These are phyloP conservation scores for Plumapathes pennacea DNA, from an alignment of 92 coral and sea anemone genomes.

Conservation along the genomic window DNA sequence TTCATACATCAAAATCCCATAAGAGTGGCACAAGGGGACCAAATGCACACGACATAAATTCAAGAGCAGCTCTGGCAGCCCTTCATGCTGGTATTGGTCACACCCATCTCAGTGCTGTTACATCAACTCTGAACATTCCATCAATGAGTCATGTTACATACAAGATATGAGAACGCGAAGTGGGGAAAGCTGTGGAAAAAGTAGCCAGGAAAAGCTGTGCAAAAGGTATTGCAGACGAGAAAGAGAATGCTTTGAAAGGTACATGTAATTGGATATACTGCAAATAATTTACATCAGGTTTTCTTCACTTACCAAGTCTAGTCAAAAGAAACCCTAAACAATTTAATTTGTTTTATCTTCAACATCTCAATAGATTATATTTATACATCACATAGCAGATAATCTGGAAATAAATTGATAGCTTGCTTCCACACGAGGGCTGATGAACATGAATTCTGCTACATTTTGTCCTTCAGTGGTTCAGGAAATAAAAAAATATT, in stretches of 20 bases:
- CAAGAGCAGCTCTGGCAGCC: slow-evolving; percentile 16
- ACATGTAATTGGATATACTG: not conserved
- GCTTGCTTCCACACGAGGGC: no score
- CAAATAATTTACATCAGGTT: no score
- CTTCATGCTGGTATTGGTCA: slow-evolving; percentile 38
- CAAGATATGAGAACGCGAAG: slow-evolving; percentile 22
- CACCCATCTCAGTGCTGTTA: slow-evolving; percentile 12
- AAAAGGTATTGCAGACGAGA: slow-evolving; percentile 9
- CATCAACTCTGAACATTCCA: slow-evolving; percentile 28
- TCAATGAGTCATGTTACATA: slow-evolving; percentile 14
- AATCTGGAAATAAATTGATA: no score
- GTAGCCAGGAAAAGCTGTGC: slow-evolving; percentile 5
- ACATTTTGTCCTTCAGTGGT: no score
- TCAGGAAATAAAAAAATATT: no score
- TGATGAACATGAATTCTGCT: no score
- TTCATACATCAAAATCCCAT: slow-evolving; percentile 6
- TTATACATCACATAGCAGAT: no score
- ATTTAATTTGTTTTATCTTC: no score
- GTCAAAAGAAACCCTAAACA: no score
- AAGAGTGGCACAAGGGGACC: slow-evolving; percentile 7
- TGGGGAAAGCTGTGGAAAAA: slow-evolving; percentile 13
- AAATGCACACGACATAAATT: slow-evolving; percentile 13
- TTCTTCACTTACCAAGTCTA: no score
- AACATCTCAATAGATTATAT: no score
- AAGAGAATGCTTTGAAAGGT: slow-evolving; percentile 16